A percentile compares a stretch with the other conserved stretches of the same genome.
Evolutionary conservation across 2,797 vertebrate species (phyloP).

Genomic region (Apodemus agrarius): DNA sequence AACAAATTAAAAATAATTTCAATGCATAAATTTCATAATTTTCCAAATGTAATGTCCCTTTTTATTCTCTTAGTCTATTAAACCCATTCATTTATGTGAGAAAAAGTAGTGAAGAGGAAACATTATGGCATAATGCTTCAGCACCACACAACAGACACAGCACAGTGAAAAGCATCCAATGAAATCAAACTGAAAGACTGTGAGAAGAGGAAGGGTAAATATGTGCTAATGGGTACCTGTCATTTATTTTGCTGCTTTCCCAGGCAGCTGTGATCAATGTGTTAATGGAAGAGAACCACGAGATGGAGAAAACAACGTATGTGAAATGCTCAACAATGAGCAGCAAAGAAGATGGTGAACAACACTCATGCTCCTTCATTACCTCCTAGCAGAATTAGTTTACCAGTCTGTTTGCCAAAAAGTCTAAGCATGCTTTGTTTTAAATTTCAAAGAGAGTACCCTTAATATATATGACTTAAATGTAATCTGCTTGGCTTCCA

Average conservation of each 20-base stretch:
- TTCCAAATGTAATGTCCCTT: neutral
- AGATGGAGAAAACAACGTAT: neutral
- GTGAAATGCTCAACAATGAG: neutral
- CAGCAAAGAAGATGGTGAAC: neutral
- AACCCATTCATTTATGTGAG: neutral
- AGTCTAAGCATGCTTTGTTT: neutral
- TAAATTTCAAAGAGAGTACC: neutral
- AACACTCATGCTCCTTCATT: fast-evolving
- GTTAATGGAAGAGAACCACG: neutral
- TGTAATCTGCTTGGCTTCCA: neutral
- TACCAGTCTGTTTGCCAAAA: neutral
- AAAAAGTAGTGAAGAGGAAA: neutral
- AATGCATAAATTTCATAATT: neutral
- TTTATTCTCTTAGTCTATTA: neutral
- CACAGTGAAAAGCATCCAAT: neutral
- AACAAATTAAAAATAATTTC: neutral
- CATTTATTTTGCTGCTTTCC: neutral
- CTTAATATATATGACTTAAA: neutral
- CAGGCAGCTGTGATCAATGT: neutral
- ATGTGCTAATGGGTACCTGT: neutral
- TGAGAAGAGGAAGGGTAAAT: neutral
- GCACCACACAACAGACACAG: neutral
- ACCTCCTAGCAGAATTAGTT: neutral
- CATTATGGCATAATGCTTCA: neutral
- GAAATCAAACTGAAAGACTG: neutral